Evolutionary conservation across 2,113 vertebrate species (phyloP).

Genomic region (Oncorhynchus masou): DNA sequence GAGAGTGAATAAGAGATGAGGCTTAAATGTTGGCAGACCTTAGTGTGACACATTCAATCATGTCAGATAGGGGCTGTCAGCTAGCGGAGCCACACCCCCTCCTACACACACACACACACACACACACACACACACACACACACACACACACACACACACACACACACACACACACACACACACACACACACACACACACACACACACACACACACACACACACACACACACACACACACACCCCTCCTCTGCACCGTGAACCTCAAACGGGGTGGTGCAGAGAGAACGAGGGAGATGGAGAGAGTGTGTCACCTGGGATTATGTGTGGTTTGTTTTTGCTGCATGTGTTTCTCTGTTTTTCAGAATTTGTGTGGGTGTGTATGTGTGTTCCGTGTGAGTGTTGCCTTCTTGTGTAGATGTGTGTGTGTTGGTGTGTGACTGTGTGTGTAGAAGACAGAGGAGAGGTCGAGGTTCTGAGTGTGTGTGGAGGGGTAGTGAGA

Average conservation of each 20-base stretch:
- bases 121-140: no score
- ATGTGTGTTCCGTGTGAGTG: background rate
- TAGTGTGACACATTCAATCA: conserved; percentile 75
- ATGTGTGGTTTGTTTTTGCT: conserved; percentile 6
- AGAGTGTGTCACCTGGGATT: conserved; percentile 4
- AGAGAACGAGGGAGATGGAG: background rate
- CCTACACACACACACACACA: conserved; percentile 10
- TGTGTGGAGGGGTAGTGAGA: conserved; percentile 40
- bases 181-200: no score
- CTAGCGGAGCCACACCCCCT: background rate
- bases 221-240: no score
- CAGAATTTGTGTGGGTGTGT: conserved; percentile 1
- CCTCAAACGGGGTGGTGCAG: conserved; percentile 5
- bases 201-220: no score
- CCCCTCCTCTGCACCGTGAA: no score
- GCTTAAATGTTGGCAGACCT: conserved; percentile 76
- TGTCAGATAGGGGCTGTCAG: conserved; percentile 49
- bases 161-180: no score
- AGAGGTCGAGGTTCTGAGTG: conserved; percentile 2
- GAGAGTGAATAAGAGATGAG: conserved; percentile 76
- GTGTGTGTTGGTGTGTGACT: conserved; percentile 24
- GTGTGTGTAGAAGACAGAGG: background rate
- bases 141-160: no score
- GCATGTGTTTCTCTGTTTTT: conserved; percentile 5
- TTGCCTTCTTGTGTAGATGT: background rate